phyloP scores from a whole-genome alignment of 2,797 vertebrate genomes.

The Crax fasciolata region DNA sequence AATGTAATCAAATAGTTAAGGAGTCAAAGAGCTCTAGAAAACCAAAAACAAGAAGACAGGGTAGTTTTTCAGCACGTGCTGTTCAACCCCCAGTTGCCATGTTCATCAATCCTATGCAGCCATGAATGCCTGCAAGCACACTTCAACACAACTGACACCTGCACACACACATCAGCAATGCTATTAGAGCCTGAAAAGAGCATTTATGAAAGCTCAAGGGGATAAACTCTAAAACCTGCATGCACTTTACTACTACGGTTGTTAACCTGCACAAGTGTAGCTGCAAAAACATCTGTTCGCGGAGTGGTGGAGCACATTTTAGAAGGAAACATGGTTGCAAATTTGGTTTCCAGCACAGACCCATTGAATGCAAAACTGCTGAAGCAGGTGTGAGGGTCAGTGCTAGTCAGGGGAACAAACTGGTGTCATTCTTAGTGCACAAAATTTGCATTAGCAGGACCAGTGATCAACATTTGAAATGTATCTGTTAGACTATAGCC shows the following conservation, averaged over 20 bases:
- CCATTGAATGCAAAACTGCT: not conserved
- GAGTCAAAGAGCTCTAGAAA: conserved; percentile 25
- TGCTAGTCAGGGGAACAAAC: conserved; percentile 9
- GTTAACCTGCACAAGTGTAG: conserved; percentile 56
- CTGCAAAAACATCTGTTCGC: conserved; percentile 48
- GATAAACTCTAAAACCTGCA: conserved; percentile 54
- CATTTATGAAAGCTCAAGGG: conserved; percentile 57
- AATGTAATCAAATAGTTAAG: conserved; percentile 1
- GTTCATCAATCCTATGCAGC: conserved; percentile 35
- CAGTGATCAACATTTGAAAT: not conserved
- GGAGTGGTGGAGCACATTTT: not conserved
- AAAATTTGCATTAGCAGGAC: not conserved
- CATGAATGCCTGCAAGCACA: conserved; percentile 20
- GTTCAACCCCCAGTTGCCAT: conserved; percentile 2
- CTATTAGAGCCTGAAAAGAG: conserved; percentile 48
- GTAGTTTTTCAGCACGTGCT: conserved; percentile 46
- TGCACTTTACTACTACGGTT: conserved; percentile 46
- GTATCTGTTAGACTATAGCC: not conserved
- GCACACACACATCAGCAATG: conserved; percentile 34
- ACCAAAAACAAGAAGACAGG: not conserved
- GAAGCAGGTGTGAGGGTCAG: conserved; percentile 40
- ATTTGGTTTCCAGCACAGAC: not conserved
- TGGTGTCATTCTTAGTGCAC: not conserved
- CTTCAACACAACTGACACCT: conserved; percentile 51
- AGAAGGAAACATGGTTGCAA: not conserved